Evolutionary conservation across 2,888 invertebrate genomes (phyloP), one percentile per base, ranked within the genome.

Genomic region (Papilio elwesi): DNA sequence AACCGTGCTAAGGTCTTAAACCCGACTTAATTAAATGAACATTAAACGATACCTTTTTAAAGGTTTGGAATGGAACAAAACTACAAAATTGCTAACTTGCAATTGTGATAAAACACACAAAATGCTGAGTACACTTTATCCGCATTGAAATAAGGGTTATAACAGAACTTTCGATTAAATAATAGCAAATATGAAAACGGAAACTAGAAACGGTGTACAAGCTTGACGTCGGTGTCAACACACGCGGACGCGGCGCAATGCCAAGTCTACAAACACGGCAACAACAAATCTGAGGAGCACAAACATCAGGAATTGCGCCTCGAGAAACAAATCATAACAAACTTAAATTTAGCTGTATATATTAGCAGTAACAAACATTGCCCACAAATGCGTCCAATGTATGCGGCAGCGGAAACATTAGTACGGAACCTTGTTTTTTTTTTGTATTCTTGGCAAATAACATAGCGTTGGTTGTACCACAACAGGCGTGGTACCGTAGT

Each of bases 291-390:
- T 6, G 10, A 36, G 38, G 11, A 15, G 8, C n/a, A 55, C 49
- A 10, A 36, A 26, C 7, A 43, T 15, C 13, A 62, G 12, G 26
- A 38, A 70, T 11, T 63, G n/a, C 64, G 57, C 51, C 11, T 57
- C 12, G 16, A 7, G n/a, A 11, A 66, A 13, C 38, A 13, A 43
- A 66, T 66, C 65, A 71, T 66, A 71, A 71, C 71, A 71, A 59
- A 68, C n/a, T 59, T 71, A 71, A 66, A 48, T 71, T 71, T 66
- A 71, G 65, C 57, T 12, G 36, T 12, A 47, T 9, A 38, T 26
- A 59, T 49, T 59, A 49, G 26, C 36, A 51, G 38, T 10, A 49
- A 13, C 51, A 66, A 59, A 66, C 57, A 48, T 48, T 51, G 16
- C 26, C 53, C 47, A 52, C 57, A 68, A 57, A 55, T 48, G 49